A percentile compares a stretch with the other conserved stretches of the same genome.
Evolutionary conservation across 2,113 vertebrate species (phyloP).

Genomic region (Poicephalus gulielmi): DNA sequence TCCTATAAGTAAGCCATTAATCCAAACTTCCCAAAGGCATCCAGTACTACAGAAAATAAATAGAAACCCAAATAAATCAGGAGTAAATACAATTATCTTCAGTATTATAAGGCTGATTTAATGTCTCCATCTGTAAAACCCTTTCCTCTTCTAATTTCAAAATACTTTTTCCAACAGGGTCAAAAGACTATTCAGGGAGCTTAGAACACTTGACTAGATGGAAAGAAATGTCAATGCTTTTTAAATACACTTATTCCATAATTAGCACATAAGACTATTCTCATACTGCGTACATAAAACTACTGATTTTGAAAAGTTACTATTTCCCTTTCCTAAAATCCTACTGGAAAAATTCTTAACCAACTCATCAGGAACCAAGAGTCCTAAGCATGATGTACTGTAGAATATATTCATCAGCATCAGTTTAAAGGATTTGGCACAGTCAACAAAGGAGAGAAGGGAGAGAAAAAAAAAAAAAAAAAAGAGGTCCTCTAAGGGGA

Average conservation of each 20-base stretch:
- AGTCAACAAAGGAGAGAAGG: neutral
- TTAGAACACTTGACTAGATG: neutral
- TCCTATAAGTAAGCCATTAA: neutral
- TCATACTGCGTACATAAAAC: neutral
- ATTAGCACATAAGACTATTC: neutral
- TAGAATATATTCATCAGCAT: rapidly evolving
- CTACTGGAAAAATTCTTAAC: neutral
- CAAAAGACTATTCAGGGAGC: neutral
- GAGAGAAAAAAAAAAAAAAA: no score
- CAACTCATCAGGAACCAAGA: neutral
- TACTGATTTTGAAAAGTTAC: neutral
- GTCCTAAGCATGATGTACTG: neutral
- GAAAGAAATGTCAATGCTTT: neutral
- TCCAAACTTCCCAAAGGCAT: neutral
- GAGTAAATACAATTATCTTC: neutral
- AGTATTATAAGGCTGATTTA: neutral
- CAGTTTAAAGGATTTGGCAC: neutral
- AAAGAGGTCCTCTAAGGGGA: neutral
- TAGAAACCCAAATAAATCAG: neutral
- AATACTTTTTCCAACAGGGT: neutral
- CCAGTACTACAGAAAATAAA: neutral
- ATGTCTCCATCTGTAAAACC: neutral
- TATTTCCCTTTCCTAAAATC: neutral
- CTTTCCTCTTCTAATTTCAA: neutral
- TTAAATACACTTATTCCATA: neutral